Conservation (phyloP, 2,888 invertebrate species). For the Andrena bicolor region DNA sequence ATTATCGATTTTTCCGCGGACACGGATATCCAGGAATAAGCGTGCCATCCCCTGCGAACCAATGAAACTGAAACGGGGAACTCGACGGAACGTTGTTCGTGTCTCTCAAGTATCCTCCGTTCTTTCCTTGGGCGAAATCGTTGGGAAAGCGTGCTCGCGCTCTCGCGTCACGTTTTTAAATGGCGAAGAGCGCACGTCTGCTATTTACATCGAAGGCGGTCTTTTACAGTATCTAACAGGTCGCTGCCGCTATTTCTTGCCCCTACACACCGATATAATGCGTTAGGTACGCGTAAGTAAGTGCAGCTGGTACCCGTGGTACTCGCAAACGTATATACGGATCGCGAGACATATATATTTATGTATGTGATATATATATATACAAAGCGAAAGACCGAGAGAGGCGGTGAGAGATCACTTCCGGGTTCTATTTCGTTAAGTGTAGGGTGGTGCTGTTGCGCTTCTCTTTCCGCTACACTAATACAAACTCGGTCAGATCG, state of each 20-base stretch:
- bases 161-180: conserved; percentile 11
- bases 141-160: background rate
- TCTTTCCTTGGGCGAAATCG: conserved; percentile 33
- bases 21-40: background rate
- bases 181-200: conserved; percentile 17
- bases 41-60: background rate
- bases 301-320: conserved; percentile 24
- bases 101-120: conserved; percentile 29
- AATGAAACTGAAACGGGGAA: background rate
- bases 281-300: conserved; percentile 5
- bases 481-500: conserved; percentile 63
- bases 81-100: background rate
- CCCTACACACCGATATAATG: conserved; percentile 5
- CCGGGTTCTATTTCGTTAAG: conserved; percentile 23
- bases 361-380: conserved; percentile 21
- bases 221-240: conserved; percentile 6
- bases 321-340: conserved; percentile 40
- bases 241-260: conserved; percentile 1
- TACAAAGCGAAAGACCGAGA: conserved; percentile 49
- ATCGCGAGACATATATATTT: conserved; percentile 6
- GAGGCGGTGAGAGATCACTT: conserved; percentile 18
- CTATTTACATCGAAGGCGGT: conserved; percentile 38
- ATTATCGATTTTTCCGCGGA: background rate
- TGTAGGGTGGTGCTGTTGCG: conserved; percentile 39
- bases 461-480: conserved; percentile 45